phyloP scores from a whole-genome alignment of 1,140 invertebrate genomes.

The Planococcus citri region DNA sequence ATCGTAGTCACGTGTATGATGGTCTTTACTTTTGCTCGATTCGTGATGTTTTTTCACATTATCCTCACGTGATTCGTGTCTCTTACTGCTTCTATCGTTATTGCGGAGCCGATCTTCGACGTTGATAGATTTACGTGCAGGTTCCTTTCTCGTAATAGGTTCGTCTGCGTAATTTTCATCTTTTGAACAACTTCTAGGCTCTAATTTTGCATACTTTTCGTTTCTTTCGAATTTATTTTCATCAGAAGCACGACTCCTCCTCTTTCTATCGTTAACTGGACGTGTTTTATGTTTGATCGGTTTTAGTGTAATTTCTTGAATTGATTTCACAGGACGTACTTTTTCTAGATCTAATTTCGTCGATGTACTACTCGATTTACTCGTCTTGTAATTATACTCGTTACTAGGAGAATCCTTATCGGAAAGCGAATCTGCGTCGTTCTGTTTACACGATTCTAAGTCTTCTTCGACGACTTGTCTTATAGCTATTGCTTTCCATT shows the following conservation, averaged over 20 bases:
- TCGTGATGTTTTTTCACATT: background rate
- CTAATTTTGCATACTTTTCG: background rate
- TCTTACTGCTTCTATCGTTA: background rate
- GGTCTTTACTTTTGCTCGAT: background rate
- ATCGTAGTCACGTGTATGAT: background rate
- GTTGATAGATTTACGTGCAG: background rate
- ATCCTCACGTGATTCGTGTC: background rate
- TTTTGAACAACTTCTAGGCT: too few relatives aligned
- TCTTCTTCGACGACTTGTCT: slow-evolving; percentile 24
- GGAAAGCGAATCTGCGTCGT: slow-evolving; percentile 24
- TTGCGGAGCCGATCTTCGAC: background rate
- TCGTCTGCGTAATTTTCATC: too few relatives aligned
- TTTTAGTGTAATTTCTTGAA: background rate
- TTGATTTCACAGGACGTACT: background rate
- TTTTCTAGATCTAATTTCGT: slow-evolving; percentile 21
- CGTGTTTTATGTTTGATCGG: background rate
- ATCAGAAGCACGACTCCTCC: background rate
- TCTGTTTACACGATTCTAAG: slow-evolving; percentile 19
- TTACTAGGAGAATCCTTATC: slow-evolving; percentile 25
- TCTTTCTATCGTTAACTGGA: background rate
- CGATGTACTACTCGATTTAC: background rate
- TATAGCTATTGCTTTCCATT: slow-evolving; percentile 79
- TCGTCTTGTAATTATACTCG: background rate
- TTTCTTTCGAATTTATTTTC: background rate
- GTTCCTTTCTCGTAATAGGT: too few relatives aligned